Base-by-base conservation (phyloP, 2,113 vertebrate genomes). In the Labeo catla region DNA sequence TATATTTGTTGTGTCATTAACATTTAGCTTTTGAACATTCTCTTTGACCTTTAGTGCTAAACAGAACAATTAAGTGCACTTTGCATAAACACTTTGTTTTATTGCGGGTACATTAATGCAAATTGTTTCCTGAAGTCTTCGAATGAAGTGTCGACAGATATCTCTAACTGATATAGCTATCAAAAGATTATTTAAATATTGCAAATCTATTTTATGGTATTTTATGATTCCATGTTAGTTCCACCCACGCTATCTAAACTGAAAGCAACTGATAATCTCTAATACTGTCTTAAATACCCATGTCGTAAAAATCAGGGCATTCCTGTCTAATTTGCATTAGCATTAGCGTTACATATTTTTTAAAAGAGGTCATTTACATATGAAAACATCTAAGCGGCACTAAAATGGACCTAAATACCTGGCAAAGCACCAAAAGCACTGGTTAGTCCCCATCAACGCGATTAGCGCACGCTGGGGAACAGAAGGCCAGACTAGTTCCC, bases 401-500 rank as follows among this genome's bases (percentile, higher is more conserved):
- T 76, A 43, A 84, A 73, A 73, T 59, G 36, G 66, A 39, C 19
- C 63, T 50, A 39, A 66, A n/a, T 50, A 57, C 76, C 50, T 85
- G 57, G 63, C 54, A 28, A 47, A 85, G 13, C 28, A 78, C 76
- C 76, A 79, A 43, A 61, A 68, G 11, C 34, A 13, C 74, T 79
- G 76, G 84, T 86, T 70, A 57, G 13, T 45, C 49, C 39, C 63
- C 65, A 80, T 86, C 63, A 66, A 70, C 36, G 21, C 63, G 84
- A 86, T 86, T 86, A 72, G 12, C 13, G 7, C 76, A 76, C 16
- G 74, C 34, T n/a, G 82, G 66, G 28, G 81, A 83, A 70, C 81
- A 70, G 65, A 82, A 82, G 80, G 45, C 15, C 80, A 83, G 73
- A 78, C 73, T 82, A 76, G 39, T 84, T 81, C 63, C 61, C 36